A percentile compares a stretch with the other conserved stretches of the same genome.
phyloP scores from a whole-genome alignment of 2,113 vertebrate species.

The Salvator merianae region DNA sequence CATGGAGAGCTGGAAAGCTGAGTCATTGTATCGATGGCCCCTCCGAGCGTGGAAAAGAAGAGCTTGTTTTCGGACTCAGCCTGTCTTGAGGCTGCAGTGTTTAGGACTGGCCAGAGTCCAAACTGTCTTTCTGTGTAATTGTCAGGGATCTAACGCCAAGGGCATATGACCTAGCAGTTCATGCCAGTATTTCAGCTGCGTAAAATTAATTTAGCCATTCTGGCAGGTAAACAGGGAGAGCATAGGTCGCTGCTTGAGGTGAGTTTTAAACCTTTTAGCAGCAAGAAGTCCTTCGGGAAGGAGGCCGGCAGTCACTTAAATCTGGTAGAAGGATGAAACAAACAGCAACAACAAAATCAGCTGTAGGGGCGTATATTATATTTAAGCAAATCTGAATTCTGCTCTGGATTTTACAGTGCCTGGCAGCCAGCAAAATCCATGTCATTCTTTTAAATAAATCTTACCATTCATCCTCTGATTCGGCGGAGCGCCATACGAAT shows the following conservation, averaged over 20 bases:
- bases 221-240: conserved; percentile 3
- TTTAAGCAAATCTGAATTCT: background rate
- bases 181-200: background rate
- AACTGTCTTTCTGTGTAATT: background rate
- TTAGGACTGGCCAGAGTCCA: conserved; percentile 10
- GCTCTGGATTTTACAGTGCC: background rate
- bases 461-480: background rate
- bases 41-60: background rate
- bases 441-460: background rate
- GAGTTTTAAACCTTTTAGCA: no score
- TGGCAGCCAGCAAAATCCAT: background rate
- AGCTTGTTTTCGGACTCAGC: background rate
- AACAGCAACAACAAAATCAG: no score
- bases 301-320: background rate
- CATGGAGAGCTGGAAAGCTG: background rate
- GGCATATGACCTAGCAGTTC: background rate
- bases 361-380: background rate
- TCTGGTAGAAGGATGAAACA: no score
- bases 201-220: background rate
- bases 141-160: background rate
- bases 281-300: background rate
- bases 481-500: background rate
- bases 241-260: background rate
- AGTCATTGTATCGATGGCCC: background rate
- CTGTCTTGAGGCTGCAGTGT: background rate